Evolutionary conservation across 2,888 invertebrate species (phyloP), one percentile per base, ranked within the genome.

Genomic region (Mythimna lalbum): DNA sequence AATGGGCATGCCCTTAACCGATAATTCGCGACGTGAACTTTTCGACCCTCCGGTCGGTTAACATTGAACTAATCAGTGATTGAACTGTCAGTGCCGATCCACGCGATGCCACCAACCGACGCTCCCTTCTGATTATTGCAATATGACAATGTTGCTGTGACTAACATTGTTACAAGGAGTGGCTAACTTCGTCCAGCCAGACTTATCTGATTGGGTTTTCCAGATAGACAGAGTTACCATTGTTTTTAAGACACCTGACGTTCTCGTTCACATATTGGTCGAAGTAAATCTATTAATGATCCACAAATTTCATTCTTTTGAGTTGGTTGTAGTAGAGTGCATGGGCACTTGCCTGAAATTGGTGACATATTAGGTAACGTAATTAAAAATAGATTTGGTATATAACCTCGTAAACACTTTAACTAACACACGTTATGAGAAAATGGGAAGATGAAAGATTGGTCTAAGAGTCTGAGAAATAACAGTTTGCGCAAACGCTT

Each of bases 1-100:
- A 81, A 78, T 80, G 77, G 71, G 61, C 76, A 63, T 85, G 87
- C 78, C 86, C 87, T 86, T 86, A 84, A 84, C 81, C 78, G 74
- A 73, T 73, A 78, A 70, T 77, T 79, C 78, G 76, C 74, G 78
- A 66, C 80, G 80, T 76, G 82, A 82, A 86, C 86, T 81, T 86
- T 84, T 84, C 79, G 87, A 86, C 87, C 86, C 85, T 82, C 82
- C 76, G 63, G 63, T 79, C 68, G 66, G 69, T 78, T 84, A 84
- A 83, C 87, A 89, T 88, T 89, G 89, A 73, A 73, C 72, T 76
- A 73, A 73, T 73, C 76, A 76, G 69, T 52, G 72, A 73, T 68
- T 73, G 72, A 89, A 85, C 87, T 88, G 81, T 81, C 86, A 78
- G 75, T 80, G 81, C 62, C 76, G 71, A 71, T 76, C 62, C 59